A percentile compares a stretch with the other conserved stretches of the same genome.
Evolutionary conservation across 2,888 invertebrate species (phyloP).

Genomic region (Thera britannica): DNA sequence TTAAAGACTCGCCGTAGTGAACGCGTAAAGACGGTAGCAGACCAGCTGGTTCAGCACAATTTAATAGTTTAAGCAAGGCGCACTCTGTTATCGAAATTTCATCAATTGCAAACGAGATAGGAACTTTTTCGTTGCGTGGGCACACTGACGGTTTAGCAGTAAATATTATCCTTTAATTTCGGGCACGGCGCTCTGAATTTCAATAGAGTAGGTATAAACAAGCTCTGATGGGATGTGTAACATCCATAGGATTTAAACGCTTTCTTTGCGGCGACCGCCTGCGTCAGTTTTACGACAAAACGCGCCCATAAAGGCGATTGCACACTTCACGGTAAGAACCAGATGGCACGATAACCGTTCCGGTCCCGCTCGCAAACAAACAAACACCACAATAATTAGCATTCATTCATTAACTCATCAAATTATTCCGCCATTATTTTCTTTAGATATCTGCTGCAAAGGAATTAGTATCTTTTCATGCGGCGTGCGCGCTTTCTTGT

Average conservation of each 20-base stretch:
- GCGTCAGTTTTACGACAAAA: conserved; percentile 42
- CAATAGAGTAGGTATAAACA: too few species aligned
- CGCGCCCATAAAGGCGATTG: conserved; percentile 43
- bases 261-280: conserved; percentile 28
- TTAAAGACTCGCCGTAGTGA: background rate
- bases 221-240: too few species aligned
- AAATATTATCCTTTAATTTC: too few species aligned
- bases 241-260: conserved; percentile 20
- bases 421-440: conserved; percentile 45
- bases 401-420: conserved; percentile 47
- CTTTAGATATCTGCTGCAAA: conserved; percentile 39
- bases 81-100: too few species aligned
- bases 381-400: conserved; percentile 45
- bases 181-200: too few species aligned
- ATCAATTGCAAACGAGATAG: too few species aligned
- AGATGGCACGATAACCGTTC: conserved; percentile 45
- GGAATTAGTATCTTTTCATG: conserved; percentile 43
- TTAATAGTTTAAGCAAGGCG: background rate
- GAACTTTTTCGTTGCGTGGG: too few species aligned
- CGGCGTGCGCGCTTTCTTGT: conserved; percentile 38
- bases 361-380: conserved; percentile 43
- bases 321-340: conserved; percentile 44
- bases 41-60: conserved; percentile 8
- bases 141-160: too few species aligned
- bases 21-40: background rate